Conservation (phyloP, 2,888 invertebrate species). For the Capitulum mitella region DNA sequence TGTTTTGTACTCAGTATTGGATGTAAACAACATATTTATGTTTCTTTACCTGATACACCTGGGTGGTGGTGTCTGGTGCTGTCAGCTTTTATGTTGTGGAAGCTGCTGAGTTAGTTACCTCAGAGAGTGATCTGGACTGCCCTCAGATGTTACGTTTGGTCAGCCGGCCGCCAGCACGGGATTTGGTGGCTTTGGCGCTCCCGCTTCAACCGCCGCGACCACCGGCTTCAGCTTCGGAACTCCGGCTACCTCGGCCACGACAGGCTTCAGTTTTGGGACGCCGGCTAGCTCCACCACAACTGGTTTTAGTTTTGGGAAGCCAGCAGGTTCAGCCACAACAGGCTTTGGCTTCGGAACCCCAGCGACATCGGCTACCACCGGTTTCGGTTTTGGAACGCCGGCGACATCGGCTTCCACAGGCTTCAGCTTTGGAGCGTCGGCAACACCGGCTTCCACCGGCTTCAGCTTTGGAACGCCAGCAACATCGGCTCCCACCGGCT, state of each 20-base stretch:
- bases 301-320: background rate
- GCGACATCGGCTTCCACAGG: constrained; percentile 43
- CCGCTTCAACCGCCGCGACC: too few relatives aligned
- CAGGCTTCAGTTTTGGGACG: constrained; percentile 36
- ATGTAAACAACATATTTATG: background rate
- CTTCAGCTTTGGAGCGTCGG: background rate
- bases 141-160: background rate
- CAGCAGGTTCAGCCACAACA: background rate
- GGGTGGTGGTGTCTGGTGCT: background rate
- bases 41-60: background rate
- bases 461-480: constrained; percentile 4
- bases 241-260: too few relatives aligned
- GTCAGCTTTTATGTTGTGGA: background rate
- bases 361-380: constrained; percentile 44
- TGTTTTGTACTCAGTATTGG: background rate
- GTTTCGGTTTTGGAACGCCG: constrained; percentile 44
- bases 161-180: background rate
- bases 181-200: background rate
- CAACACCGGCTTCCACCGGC: background rate
- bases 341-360: background rate
- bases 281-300: background rate
- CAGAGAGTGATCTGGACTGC: too few relatives aligned
- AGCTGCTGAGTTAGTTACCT: background rate
- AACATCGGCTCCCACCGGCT: background rate
- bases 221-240: too few relatives aligned